Conservation (phyloP, 2,113 vertebrate genomes). For the Syngnathus floridae region DNA sequence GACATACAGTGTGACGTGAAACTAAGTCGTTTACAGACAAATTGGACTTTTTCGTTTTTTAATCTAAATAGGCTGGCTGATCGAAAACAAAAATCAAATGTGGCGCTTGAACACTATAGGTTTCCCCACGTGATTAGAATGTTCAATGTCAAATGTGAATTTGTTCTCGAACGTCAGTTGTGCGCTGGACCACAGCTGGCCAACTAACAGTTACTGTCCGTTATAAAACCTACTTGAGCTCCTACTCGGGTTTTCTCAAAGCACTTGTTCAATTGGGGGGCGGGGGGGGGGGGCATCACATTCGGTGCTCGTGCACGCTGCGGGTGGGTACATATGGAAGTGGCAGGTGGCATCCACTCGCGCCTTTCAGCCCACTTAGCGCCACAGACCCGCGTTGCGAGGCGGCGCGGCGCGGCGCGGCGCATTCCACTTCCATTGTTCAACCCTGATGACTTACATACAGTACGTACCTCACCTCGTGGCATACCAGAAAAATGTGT, state of each 20-base stretch:
- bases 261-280: background rate
- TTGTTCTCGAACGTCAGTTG: background rate
- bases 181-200: background rate
- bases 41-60: too few species aligned
- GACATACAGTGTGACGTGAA: too few species aligned
- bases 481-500: background rate
- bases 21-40: too few species aligned
- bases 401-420: background rate
- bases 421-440: background rate
- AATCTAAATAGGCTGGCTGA: too few species aligned
- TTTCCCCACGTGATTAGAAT: too few species aligned
- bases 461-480: background rate
- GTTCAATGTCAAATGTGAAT: background rate
- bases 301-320: background rate
- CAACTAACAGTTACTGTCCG: background rate
- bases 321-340: slow-evolving; percentile 54
- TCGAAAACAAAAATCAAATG: too few species aligned
- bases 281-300: background rate
- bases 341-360: slow-evolving; percentile 61
- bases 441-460: background rate
- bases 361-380: slow-evolving; percentile 52
- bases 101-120: too few species aligned
- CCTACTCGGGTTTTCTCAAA: background rate
- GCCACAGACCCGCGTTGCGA: slow-evolving; percentile 28
- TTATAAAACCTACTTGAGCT: background rate